A percentile compares a stretch with the other conserved stretches of the same genome.
These are phyloP conservation scores for Nannoperca obscura DNA, from an alignment of 2,797 vertebrate genomes.

Conservation along the genomic window DNA sequence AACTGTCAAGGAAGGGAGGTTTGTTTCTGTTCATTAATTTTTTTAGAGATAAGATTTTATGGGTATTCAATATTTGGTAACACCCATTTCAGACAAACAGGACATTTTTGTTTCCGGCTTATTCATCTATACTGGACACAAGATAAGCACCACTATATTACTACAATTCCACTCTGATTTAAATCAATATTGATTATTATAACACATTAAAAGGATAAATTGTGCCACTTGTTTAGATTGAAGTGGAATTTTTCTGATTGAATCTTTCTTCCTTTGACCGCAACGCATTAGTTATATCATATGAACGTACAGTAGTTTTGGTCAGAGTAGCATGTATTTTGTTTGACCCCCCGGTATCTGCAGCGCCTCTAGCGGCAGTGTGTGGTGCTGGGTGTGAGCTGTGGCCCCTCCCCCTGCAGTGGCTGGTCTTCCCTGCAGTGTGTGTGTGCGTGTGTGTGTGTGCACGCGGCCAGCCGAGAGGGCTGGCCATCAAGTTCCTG, in stretches of 20 bases:
- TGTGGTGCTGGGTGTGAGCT: not conserved
- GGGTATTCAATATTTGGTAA: not conserved
- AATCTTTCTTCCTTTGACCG: not conserved
- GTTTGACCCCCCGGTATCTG: not conserved
- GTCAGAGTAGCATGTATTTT: not conserved
- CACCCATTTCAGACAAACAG: not conserved
- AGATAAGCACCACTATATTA: not conserved
- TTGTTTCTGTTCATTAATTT: not conserved
- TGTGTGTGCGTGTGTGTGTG: not conserved
- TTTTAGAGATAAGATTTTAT: not conserved
- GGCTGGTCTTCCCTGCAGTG: conserved; percentile 34
- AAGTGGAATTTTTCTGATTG: not conserved
- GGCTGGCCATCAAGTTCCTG: conserved; percentile 20
- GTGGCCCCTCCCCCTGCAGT: conserved; percentile 52
- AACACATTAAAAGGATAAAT: not conserved
- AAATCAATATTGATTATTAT: not conserved
- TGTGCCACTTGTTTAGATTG: not conserved
- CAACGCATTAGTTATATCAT: not conserved
- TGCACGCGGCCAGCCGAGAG: not conserved
- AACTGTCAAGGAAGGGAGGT: not conserved
- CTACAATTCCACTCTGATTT: not conserved
- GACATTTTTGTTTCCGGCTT: not conserved
- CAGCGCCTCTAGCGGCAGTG: conserved; percentile 38
- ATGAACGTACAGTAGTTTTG: not conserved
- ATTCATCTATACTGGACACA: not conserved